Evolutionary conservation across 2,888 invertebrate genomes (phyloP).

Genomic region (Pogonocherus hispidulus): DNA sequence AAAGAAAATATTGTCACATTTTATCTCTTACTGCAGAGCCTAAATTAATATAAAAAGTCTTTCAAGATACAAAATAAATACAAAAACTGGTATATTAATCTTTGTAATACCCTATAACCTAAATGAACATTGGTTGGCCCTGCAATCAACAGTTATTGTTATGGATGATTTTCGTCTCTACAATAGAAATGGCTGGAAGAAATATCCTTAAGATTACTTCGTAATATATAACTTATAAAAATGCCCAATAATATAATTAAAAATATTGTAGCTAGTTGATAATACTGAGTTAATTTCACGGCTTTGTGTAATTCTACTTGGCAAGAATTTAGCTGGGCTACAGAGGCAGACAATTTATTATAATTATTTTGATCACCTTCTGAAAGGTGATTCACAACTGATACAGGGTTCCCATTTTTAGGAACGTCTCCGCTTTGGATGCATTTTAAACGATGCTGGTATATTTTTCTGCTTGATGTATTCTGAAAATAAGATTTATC

Average conservation of each 20-base stretch:
- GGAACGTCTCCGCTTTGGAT: slow-evolving; percentile 68
- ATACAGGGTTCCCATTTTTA: slow-evolving; percentile 59
- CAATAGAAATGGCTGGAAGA: slow-evolving; percentile 47
- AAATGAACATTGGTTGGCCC: slow-evolving; percentile 53
- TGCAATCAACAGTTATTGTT: slow-evolving; percentile 62
- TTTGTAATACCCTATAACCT: slow-evolving; percentile 53
- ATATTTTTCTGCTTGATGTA: slow-evolving; percentile 67
- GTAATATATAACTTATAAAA: slow-evolving; percentile 46
- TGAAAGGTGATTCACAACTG: slow-evolving; percentile 15
- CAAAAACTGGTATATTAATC: slow-evolving; percentile 56
- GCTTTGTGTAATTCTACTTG: slow-evolving; percentile 70
- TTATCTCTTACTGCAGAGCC: slow-evolving; percentile 37
- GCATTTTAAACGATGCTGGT: slow-evolving; percentile 82
- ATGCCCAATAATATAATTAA: slow-evolving; percentile 65
- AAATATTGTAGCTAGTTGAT: slow-evolving; percentile 71
- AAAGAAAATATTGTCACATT: slow-evolving; percentile 19
- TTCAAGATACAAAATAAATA: slow-evolving; percentile 53
- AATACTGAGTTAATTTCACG: slow-evolving; percentile 69
- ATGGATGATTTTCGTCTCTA: slow-evolving; percentile 50
- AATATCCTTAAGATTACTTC: slow-evolving; percentile 36
- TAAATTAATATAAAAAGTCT: slow-evolving; percentile 36
- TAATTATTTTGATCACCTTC: slow-evolving; percentile 55
- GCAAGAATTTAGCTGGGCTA: slow-evolving; percentile 67
- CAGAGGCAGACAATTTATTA: slow-evolving; percentile 57
- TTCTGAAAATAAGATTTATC: slow-evolving; percentile 54